These are phyloP conservation scores for Rhysida immarginata DNA, from an alignment of 1,140 invertebrate species.

Conservation along the genomic window DNA sequence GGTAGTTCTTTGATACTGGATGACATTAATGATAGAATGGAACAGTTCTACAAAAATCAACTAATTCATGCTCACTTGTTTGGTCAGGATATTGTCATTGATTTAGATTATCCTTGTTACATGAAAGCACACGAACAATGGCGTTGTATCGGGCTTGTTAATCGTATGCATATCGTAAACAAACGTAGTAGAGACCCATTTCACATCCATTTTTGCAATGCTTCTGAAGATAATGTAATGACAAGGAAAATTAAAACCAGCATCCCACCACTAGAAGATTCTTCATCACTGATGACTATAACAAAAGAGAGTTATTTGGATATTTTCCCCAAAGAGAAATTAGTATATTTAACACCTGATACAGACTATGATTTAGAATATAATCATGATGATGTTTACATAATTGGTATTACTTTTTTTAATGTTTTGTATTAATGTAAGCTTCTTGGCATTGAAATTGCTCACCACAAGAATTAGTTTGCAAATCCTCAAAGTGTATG, in stretches of 20 bases:
- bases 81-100: background rate
- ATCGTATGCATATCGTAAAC: background rate
- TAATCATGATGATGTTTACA: slow-evolving; percentile 34
- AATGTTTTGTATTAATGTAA: no score
- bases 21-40: no score
- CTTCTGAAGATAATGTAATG: background rate
- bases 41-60: background rate
- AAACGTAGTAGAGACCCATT: background rate
- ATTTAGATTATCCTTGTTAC: background rate
- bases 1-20: no score
- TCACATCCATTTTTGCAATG: background rate
- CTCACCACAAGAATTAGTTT: no score
- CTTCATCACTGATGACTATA: slow-evolving; percentile 21
- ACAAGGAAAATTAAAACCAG: background rate
- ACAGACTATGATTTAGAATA: slow-evolving; percentile 51
- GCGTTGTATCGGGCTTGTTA: background rate
- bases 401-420: slow-evolving; percentile 7
- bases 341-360: slow-evolving; percentile 79
- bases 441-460: no score
- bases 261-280: background rate
- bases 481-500: no score
- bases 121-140: background rate
- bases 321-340: slow-evolving; percentile 57
- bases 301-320: slow-evolving; percentile 60
- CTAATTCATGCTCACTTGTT: background rate